These are phyloP conservation scores for Orcinus orca DNA, from an alignment of 2,113 vertebrate species.

Conservation along the genomic window DNA sequence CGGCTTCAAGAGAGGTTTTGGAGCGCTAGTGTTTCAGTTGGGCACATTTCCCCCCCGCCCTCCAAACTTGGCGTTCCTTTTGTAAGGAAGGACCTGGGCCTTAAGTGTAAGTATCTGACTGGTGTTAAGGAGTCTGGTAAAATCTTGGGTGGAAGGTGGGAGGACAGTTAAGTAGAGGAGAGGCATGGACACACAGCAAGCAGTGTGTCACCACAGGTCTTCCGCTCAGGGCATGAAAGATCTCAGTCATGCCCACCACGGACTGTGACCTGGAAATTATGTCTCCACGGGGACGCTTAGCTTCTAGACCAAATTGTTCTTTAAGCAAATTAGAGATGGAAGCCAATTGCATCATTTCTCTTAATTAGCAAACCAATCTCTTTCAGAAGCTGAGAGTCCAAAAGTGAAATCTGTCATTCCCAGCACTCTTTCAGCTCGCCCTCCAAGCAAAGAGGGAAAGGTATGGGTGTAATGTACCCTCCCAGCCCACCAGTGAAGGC, in stretches of 20 bases:
- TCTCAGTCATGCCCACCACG: not conserved
- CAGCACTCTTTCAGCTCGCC: not conserved
- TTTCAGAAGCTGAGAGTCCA: not conserved
- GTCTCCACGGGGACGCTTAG: not conserved
- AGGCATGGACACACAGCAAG: accelerated
- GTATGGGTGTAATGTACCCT: not conserved
- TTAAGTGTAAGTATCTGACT: accelerated
- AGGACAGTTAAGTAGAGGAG: no score
- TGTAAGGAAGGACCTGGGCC: not conserved
- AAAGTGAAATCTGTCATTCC: not conserved
- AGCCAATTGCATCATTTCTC: constrained; percentile 50
- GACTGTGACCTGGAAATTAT: not conserved
- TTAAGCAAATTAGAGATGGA: constrained; percentile 3
- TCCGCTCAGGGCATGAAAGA: not conserved
- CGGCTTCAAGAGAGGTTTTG: not conserved
- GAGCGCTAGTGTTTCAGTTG: not conserved
- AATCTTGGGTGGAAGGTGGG: not conserved
- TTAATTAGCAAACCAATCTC: constrained; percentile 46
- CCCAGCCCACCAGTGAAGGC: not conserved
- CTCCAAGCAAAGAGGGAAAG: not conserved
- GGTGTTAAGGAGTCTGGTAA: not conserved
- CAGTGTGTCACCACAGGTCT: not conserved
- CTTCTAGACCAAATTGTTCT: constrained; percentile 44
- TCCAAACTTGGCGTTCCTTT: not conserved
- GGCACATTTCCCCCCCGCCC: not conserved